Evolutionary conservation across 2,888 invertebrate genomes (phyloP), one percentile per base, ranked within the genome.

Genomic region (Bugulina stolonifera): DNA sequence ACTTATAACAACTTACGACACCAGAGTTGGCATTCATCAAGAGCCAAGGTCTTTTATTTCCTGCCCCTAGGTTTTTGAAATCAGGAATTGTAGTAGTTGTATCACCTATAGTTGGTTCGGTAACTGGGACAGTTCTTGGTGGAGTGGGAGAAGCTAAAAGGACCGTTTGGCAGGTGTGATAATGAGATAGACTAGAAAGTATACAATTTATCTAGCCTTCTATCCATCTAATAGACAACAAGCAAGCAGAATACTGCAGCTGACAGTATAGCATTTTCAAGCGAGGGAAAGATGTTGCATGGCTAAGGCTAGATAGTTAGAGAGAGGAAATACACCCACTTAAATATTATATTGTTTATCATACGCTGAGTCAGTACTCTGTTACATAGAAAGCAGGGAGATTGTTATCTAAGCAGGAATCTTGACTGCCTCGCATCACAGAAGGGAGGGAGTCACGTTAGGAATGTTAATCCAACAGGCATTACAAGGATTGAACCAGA

Each of bases 11-110:
- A 64, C 64, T 32, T 32, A 64, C 64, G 29, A 29, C 64, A 29
- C 64, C 64, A 14, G 64, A 14, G 27, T 64, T 64, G 32, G 64
- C 64, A 2, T 64, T 64, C 64, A 64, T 64, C 64, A 64, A 34
- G 25, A 64, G 32, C 29, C 29, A 64, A 64, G 64, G 64, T 32
- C 64, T 64, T 64, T 32, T 64, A 5, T 10, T 43, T 43, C 43
- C 43, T n/a, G n/a, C n/a, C 5, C 18, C 43, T 43, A 18, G 18
- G 18, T 5, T 43, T 43, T 43, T 43, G 18, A 43, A 43, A 43
- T 43, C 43, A 10, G 43, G 43, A 43, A 43, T 10, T 43, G 18
- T 5, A 10, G 43, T 43, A 18, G 43, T 5, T 43, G 57, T n/a
- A 18, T 5, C 25, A 5, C 32, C 64, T 22, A 64, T 5, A 25